Evolutionary conservation across 1,140 invertebrate species (phyloP), one percentile per base, ranked within the genome.

Genomic region (Chironomus striatipennis): DNA sequence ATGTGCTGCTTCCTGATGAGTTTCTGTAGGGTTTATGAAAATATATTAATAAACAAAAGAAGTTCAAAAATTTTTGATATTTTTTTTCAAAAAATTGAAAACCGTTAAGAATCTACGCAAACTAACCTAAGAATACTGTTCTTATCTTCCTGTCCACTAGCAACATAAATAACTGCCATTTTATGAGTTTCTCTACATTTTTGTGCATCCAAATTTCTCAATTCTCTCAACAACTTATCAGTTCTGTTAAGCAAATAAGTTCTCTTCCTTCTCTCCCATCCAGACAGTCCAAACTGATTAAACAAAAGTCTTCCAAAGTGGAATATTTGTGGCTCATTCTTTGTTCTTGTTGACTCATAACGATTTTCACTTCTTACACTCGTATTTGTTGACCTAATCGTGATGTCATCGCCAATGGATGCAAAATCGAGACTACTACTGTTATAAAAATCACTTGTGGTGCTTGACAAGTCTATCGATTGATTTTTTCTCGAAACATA

Each of bases 81-180:
- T 34, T 34, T 2, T 15, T 17, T 4, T 7, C 10, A 17, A 42
- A 47, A 43, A 73, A 15, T 43, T 8, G 18, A 43, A 3, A 57
- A 7, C 9, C 10, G 47, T 12, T 12, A 57, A 3, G 2, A 10
- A 57, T 4, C 7, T 4, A n/a, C 1, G 2, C 78, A 82, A 18
- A 83, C 78, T 34, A 84, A 86, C 10, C 87, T 90, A 3, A 99
- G 83, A 77, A 98, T 97, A 1, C 95, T 90, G 84, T 91, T 93
- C 80, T 98, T 96, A 77, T 98, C 96, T 83, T 99, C 97, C 81
- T 99, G 98, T 0, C 97, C 97, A 18, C 92, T 90, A 24, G 91
- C 95, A 0, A 99, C 97, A 84, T 98, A 99, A 77, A 99, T 97
- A 2, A 99, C 96, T 9, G 98, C 98, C 79, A 99, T 93, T 85